phyloP scores from a whole-genome alignment of 2,797 vertebrate species.

The Dromococcyx pavoninus region DNA sequence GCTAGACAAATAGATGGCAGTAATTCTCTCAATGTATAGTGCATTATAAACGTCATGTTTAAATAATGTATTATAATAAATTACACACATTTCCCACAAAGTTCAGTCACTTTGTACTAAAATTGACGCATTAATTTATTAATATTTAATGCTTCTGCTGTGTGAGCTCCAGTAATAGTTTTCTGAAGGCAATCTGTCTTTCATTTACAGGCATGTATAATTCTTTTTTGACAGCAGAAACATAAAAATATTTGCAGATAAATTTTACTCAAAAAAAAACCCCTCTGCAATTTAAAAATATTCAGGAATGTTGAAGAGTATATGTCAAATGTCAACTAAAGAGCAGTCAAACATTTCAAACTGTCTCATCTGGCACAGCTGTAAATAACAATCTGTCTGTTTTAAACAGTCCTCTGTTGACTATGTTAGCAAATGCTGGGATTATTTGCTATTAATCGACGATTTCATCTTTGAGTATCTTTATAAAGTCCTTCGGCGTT shows the following conservation, averaged over 20 bases:
- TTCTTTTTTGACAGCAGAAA: not conserved
- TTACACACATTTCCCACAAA: not conserved
- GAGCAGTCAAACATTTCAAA: not conserved
- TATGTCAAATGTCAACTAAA: conserved; percentile 18
- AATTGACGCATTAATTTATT: not conserved
- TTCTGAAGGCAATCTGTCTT: not conserved
- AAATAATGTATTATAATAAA: not conserved
- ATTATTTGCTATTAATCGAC: not conserved
- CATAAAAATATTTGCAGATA: not conserved
- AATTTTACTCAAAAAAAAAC: not conserved
- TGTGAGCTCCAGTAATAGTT: not conserved
- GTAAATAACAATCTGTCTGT: conserved; percentile 27
- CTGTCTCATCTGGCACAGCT: not conserved
- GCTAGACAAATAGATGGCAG: not conserved
- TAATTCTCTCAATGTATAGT: not conserved
- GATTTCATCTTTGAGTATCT: not conserved
- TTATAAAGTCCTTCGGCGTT: not conserved
- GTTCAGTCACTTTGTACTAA: not conserved
- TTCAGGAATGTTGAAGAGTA: not conserved
- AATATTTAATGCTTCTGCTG: conserved; percentile 13
- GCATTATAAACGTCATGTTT: not conserved
- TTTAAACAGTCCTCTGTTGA: not conserved
- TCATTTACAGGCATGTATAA: not conserved
- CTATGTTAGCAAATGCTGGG: conserved; percentile 3
- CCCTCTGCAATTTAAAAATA: not conserved